A percentile compares a stretch with the other conserved stretches of the same genome.
Evolutionary conservation across 2,797 vertebrate species (phyloP).

Genomic region (Phylloscopus collybita): DNA sequence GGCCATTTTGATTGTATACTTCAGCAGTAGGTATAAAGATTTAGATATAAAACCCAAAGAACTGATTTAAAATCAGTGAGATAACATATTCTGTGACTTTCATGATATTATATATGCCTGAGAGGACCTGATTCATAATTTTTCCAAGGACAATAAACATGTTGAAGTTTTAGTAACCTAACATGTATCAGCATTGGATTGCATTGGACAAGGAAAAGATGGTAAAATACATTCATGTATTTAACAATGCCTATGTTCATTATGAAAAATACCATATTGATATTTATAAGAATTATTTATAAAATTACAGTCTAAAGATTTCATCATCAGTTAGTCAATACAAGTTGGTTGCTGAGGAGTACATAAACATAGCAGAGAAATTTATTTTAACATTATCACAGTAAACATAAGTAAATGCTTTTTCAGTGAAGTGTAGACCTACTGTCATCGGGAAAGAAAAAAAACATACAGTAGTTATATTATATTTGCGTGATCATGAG

Average conservation of each 20-base stretch:
- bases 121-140: background rate
- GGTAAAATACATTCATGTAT: background rate
- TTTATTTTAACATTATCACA: slow-evolving; percentile 31
- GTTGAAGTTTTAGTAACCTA: background rate
- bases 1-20: background rate
- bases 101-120: background rate
- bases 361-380: background rate
- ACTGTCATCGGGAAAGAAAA: background rate
- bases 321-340: slow-evolving; percentile 30
- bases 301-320: slow-evolving; percentile 15
- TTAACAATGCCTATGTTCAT: background rate
- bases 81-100: background rate
- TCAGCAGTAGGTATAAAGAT: background rate
- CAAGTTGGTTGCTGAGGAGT: slow-evolving; percentile 1
- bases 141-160: background rate
- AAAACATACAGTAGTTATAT: background rate
- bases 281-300: slow-evolving; percentile 38
- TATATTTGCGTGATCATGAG: background rate
- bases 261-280: slow-evolving; percentile 31
- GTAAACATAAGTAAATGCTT: slow-evolving; percentile 39
- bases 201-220: background rate
- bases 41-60: background rate
- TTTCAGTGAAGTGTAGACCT: background rate
- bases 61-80: background rate
- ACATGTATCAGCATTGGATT: background rate